phyloP scores from a whole-genome alignment of 2,888 invertebrate species.

The Marronus borbonicus region DNA sequence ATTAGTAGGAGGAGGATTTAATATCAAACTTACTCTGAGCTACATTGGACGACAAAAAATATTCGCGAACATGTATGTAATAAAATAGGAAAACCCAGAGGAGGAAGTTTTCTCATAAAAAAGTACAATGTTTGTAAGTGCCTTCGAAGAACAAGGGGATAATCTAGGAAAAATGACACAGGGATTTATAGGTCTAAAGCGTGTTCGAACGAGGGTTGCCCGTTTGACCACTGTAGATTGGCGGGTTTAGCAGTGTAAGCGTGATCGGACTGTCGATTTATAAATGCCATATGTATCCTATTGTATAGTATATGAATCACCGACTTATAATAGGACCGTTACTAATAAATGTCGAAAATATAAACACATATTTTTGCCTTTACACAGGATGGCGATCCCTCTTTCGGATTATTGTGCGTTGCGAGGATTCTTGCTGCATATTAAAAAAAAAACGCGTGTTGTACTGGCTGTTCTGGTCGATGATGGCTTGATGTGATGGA shows the following conservation, averaged over 20 bases:
- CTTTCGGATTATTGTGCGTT: slow-evolving; percentile 14
- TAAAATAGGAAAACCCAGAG: slow-evolving; percentile 26
- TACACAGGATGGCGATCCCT: slow-evolving; percentile 8
- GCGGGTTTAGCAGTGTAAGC: slow-evolving; percentile 65
- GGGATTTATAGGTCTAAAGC: slow-evolving; percentile 68
- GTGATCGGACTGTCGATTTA: slow-evolving; percentile 58
- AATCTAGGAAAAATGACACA: slow-evolving; percentile 62
- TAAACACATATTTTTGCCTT: slow-evolving; percentile 47
- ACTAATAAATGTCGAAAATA: slow-evolving; percentile 49
- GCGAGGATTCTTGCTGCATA: slow-evolving; percentile 4
- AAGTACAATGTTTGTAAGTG: slow-evolving; percentile 69
- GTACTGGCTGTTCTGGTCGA: not conserved
- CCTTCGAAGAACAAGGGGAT: slow-evolving; percentile 67
- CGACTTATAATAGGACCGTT: slow-evolving; percentile 47
- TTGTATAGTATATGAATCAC: slow-evolving; percentile 50
- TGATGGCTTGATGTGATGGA: no score
- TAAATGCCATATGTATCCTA: slow-evolving; percentile 51
- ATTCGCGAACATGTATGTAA: slow-evolving; percentile 25
- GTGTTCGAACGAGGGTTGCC: slow-evolving; percentile 65
- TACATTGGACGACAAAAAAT: slow-evolving; percentile 4
- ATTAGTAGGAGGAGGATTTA: slow-evolving; percentile 18
- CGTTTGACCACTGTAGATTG: slow-evolving; percentile 67
- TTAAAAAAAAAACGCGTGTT: not conserved
- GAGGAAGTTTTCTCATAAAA: slow-evolving; percentile 67
- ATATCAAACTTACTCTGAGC: slow-evolving; percentile 13